Evolutionary conservation across 2,888 invertebrate species (phyloP).

Genomic region (Dione vanillae): DNA sequence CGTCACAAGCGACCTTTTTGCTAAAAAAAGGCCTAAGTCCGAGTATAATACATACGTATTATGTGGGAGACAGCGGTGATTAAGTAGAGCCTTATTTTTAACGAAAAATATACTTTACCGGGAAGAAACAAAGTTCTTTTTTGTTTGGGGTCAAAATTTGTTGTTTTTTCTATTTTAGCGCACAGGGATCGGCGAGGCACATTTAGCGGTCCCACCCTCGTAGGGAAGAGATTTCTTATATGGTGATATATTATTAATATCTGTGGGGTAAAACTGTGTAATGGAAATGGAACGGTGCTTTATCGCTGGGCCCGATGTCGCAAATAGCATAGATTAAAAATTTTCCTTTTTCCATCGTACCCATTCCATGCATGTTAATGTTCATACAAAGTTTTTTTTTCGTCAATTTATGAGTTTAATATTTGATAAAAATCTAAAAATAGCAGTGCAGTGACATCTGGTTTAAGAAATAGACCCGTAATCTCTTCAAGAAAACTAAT

Average conservation of each 20-base stretch:
- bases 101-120: conserved; percentile 54
- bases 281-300: conserved; percentile 65
- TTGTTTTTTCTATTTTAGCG: conserved; percentile 62
- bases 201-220: conserved; percentile 75
- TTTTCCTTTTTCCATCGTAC: conserved; percentile 9
- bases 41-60: conserved; percentile 75
- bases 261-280: conserved; percentile 68
- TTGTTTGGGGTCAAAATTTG: conserved; percentile 45
- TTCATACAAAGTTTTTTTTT: conserved; percentile 34
- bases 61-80: conserved; percentile 74
- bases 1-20: conserved; percentile 74
- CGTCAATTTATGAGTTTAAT: not conserved
- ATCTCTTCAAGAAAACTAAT: not conserved
- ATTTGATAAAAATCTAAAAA: conserved; percentile 5
- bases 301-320: conserved; percentile 58
- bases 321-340: conserved; percentile 53
- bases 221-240: conserved; percentile 79
- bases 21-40: conserved; percentile 77
- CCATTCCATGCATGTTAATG: conserved; percentile 16
- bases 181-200: conserved; percentile 70
- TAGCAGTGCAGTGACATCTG: not conserved
- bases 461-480: not conserved
- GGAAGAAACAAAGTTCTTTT: conserved; percentile 50
- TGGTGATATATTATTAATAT: conserved; percentile 80
- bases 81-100: conserved; percentile 59